Conservation (phyloP, 2,888 invertebrate genomes). For the Lithophane ornitopus region DNA sequence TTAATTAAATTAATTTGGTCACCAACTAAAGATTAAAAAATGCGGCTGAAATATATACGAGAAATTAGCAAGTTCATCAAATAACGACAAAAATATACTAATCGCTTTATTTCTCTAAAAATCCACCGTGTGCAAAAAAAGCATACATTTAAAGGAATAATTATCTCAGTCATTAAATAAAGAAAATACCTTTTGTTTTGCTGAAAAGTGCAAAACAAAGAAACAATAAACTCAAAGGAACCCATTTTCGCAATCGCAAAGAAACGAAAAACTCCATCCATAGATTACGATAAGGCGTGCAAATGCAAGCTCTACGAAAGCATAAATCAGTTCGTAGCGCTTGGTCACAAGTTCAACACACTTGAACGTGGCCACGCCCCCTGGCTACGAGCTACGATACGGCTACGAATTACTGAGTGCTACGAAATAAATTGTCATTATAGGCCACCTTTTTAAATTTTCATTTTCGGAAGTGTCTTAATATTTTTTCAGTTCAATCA, state of each 20-base stretch:
- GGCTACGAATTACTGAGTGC: constrained; percentile 39
- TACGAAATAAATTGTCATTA: constrained; percentile 10
- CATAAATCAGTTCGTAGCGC: constrained; percentile 63
- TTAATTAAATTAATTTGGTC: background rate
- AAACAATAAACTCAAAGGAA: constrained; percentile 50
- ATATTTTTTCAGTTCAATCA: background rate
- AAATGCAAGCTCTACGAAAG: constrained; percentile 57
- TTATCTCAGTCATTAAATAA: background rate
- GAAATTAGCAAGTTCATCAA: background rate
- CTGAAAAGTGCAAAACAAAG: constrained; percentile 34
- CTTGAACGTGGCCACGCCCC: constrained; percentile 63
- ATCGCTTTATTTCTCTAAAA: background rate
- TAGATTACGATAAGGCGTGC: constrained; percentile 60
- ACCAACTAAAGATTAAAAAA: background rate
- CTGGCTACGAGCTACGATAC: constrained; percentile 50
- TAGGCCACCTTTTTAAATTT: background rate
- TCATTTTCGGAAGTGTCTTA: background rate
- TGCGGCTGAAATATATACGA: background rate
- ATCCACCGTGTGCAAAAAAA: background rate
- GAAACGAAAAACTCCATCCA: constrained; percentile 52
- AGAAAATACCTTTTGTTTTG: background rate
- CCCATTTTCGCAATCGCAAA: constrained; percentile 37
- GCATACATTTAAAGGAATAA: background rate
- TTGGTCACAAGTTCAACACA: constrained; percentile 69
- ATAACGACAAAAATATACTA: background rate